Evolutionary conservation across 2,888 invertebrate genomes (phyloP), one percentile per base, ranked within the genome.

Genomic region (Polydrusus pterygomalis): DNA sequence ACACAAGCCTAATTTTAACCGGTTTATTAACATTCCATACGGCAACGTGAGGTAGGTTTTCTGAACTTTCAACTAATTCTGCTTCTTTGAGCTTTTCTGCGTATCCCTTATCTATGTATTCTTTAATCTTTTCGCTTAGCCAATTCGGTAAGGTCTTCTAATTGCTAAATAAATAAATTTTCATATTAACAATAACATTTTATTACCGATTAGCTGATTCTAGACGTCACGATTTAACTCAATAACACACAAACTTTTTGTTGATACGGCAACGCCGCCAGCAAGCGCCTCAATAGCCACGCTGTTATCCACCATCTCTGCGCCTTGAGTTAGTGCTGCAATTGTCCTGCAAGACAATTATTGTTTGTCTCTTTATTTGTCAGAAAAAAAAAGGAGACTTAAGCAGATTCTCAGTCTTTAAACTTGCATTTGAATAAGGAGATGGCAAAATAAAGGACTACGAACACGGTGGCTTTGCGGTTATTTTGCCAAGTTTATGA

Each of bases 341-440:
- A 71, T 71, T 71, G 64, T 63, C 64, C 71, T 18, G 40, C 71
- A 30, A 71, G 38, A 71, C 71, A 25, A 25, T 25, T 25, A 72
- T 56, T 40, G 70, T 70, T 72, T 72, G 72, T 65, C 64, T 72
- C 62, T 62, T 38, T 62, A 70, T 62, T 62, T 60, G 62, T 49
- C 47, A 70, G 49, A 25, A 56, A 49, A 54, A 62, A 71, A 25
- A 56, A 70, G 34, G 34, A 38, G 25, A 25, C 38, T 62, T 70
- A 70, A 62, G 62, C 60, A 62, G 70, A 70, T 70, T 62, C 62
- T 10, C 62, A 49, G 49, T 70, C 49, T 70, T 62, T 60, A 25
- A 60, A 49, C 49, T 43, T 38, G 38, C 54, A 15, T 51, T 38
- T 51, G 62, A 62, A 70, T 60, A 70, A 62, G 49, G 58, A 62